A percentile compares a stretch with the other conserved stretches of the same genome.
Conservation (phyloP, 1,140 invertebrate genomes). For the Pemphigus obesinymphae region DNA sequence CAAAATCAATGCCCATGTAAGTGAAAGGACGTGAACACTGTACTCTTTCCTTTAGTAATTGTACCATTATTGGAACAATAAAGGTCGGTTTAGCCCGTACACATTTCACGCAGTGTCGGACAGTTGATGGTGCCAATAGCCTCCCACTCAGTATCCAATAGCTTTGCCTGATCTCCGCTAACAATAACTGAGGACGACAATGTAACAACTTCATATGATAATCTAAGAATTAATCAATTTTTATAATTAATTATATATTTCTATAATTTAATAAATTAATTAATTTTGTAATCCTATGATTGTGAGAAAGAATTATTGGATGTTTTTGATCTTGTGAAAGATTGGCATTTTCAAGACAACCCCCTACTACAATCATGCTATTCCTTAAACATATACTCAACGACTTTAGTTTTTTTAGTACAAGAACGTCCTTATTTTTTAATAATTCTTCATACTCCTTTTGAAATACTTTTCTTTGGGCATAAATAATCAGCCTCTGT, state of each 20-base stretch:
- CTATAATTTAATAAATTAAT: no score
- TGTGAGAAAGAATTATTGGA: constrained; percentile 49
- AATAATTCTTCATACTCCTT: not conserved
- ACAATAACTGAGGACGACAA: constrained; percentile 37
- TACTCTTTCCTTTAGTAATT: not conserved
- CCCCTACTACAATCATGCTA: constrained; percentile 50
- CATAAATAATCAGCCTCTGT: no score
- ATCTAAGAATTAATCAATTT: no score
- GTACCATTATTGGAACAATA: not conserved
- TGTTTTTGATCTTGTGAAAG: constrained; percentile 48
- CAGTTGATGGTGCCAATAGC: not conserved
- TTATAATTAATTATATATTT: no score
- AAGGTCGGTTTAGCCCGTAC: not conserved
- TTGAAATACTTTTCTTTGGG: not conserved
- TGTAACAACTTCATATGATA: not conserved
- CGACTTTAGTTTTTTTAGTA: not conserved
- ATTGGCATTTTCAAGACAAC: constrained; percentile 48
- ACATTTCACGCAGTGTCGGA: not conserved
- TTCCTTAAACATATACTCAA: not conserved
- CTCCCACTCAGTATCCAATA: not conserved
- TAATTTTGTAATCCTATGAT: not conserved
- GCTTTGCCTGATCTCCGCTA: constrained; percentile 21
- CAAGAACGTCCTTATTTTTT: not conserved
- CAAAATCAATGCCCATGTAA: not conserved
- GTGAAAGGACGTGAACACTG: not conserved